phyloP scores from a whole-genome alignment of 2,113 vertebrate genomes.

The Hepsetus odoe region DNA sequence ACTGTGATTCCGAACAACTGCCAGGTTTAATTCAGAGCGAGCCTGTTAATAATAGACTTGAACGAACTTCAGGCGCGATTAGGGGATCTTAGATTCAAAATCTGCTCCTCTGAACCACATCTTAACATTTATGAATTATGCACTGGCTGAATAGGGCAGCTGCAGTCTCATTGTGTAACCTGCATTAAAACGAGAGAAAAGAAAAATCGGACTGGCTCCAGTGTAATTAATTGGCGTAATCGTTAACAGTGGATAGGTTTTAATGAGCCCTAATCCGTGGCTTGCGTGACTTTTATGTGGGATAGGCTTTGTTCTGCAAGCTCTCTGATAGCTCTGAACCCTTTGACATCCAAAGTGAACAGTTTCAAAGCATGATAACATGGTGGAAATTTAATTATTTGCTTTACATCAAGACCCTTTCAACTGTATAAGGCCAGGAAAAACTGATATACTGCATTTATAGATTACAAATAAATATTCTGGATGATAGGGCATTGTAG shows the following conservation, averaged over 20 bases:
- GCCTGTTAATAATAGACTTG: slow-evolving; percentile 1
- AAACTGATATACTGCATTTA: background rate
- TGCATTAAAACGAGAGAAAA: slow-evolving; percentile 21
- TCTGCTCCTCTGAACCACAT: slow-evolving; percentile 14
- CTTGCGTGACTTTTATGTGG: background rate
- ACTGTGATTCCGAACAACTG: slow-evolving; percentile 33
- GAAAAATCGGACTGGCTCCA: background rate
- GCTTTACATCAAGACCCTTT: background rate
- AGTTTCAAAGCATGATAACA: background rate
- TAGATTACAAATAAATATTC: slow-evolving; percentile 6
- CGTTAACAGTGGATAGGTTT: slow-evolving; percentile 22
- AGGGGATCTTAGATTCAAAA: background rate
- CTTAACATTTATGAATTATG: slow-evolving; percentile 6
- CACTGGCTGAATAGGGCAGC: background rate
- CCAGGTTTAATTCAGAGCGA: slow-evolving; percentile 29
- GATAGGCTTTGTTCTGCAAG: background rate
- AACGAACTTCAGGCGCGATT: background rate
- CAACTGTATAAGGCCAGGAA: background rate
- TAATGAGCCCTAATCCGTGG: slow-evolving; percentile 9
- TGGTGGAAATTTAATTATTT: background rate
- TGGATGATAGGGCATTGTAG: background rate
- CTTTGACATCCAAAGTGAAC: background rate
- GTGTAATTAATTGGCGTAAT: background rate
- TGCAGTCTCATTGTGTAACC: slow-evolving; percentile 10
- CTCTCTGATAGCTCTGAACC: background rate